phyloP scores from a whole-genome alignment of 1,140 invertebrate species.

The Leptinotarsa undecemlineata region DNA sequence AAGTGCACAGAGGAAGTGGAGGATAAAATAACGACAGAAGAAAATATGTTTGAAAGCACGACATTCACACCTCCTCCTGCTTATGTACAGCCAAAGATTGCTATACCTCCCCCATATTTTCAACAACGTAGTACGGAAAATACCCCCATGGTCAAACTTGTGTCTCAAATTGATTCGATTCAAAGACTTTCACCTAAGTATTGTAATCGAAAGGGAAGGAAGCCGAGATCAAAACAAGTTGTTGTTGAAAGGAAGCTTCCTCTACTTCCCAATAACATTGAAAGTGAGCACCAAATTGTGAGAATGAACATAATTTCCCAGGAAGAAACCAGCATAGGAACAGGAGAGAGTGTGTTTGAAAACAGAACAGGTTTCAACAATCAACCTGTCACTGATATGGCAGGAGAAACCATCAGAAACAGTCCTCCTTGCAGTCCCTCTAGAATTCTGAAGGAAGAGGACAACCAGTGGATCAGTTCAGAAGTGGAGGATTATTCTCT shows the following conservation, averaged over 20 bases:
- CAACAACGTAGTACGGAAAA: slow-evolving; percentile 9
- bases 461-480: slow-evolving; percentile 75
- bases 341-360: background rate
- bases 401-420: background rate
- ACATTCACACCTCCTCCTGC: background rate
- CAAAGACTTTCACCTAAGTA: slow-evolving; percentile 54
- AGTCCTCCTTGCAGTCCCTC: slow-evolving; percentile 67
- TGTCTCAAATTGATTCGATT: slow-evolving; percentile 40
- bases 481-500: slow-evolving; percentile 81
- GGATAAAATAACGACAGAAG: slow-evolving; percentile 12
- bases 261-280: slow-evolving; percentile 55
- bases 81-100: slow-evolving; percentile 24
- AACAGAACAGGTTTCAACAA: background rate
- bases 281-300: slow-evolving; percentile 52
- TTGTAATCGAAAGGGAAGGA: slow-evolving; percentile 58
- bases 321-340: slow-evolving; percentile 26
- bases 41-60: slow-evolving; percentile 22
- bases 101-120: slow-evolving; percentile 22
- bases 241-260: slow-evolving; percentile 65
- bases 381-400: background rate
- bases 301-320: slow-evolving; percentile 54
- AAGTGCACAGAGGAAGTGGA: slow-evolving; percentile 26
- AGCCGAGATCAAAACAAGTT: slow-evolving; percentile 58
- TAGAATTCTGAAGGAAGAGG: slow-evolving; percentile 72
- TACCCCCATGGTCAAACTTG: slow-evolving; percentile 19